These are phyloP conservation scores for Ligdia adustata DNA, from an alignment of 2,888 invertebrate species.

Conservation along the genomic window DNA sequence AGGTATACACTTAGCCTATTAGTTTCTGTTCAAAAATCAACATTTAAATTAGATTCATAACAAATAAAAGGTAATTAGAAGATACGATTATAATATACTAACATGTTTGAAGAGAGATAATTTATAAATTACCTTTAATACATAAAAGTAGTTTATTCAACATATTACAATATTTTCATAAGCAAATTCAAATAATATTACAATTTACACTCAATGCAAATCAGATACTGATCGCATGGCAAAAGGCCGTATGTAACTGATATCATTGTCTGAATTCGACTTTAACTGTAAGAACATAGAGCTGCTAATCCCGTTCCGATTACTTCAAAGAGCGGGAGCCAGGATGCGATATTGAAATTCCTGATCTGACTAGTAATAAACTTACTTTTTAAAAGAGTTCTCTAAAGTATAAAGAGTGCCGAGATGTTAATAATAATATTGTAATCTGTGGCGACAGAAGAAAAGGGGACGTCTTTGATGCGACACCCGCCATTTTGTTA, in stretches of 20 bases:
- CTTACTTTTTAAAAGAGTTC: slow-evolving; percentile 45
- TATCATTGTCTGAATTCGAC: slow-evolving; percentile 11
- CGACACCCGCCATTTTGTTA: slow-evolving; percentile 33
- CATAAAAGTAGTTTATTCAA: too few species aligned
- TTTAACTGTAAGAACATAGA: slow-evolving; percentile 13
- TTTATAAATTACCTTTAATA: too few species aligned
- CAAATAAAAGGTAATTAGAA: too few species aligned
- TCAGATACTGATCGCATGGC: slow-evolving; percentile 3
- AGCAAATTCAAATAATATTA: slow-evolving; percentile 15
- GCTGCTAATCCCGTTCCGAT: slow-evolving; percentile 40
- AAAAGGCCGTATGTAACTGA: slow-evolving; percentile 5
- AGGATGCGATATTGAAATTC: slow-evolving; percentile 82
- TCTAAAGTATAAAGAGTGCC: slow-evolving; percentile 34
- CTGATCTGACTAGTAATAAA: slow-evolving; percentile 83
- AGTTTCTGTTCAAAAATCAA: too few species aligned
- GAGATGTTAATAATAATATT: slow-evolving; percentile 34
- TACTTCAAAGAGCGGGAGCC: slow-evolving; percentile 76
- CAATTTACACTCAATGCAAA: slow-evolving; percentile 28
- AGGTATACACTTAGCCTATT: too few species aligned
- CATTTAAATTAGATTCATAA: too few species aligned
- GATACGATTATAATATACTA: too few species aligned
- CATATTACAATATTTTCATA: slow-evolving; percentile 14
- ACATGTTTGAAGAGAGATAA: too few species aligned
- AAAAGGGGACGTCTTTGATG: slow-evolving; percentile 27
- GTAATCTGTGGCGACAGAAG: slow-evolving; percentile 35